These are phyloP conservation scores for Caenorhabditis virilis DNA, from an alignment of 2,888 invertebrate species.

Conservation along the genomic window DNA sequence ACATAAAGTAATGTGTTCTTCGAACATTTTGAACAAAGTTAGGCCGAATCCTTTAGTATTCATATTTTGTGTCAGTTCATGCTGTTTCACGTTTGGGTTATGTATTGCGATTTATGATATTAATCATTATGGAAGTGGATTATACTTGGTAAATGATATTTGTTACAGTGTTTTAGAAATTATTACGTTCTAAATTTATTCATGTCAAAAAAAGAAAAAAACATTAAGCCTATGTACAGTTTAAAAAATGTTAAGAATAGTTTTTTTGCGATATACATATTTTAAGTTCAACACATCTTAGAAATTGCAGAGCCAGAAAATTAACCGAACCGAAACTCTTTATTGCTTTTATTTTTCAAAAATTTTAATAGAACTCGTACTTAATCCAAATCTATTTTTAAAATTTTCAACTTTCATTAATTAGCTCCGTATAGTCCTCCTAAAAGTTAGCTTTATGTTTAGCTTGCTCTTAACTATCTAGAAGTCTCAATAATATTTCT, in stretches of 20 bases:
- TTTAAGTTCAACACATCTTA: not conserved
- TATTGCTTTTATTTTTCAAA: too few relatives aligned
- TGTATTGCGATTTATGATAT: constrained; percentile 60
- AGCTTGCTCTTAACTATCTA: too few relatives aligned
- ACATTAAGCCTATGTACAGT: not conserved
- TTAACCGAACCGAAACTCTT: too few relatives aligned
- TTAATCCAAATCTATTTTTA: too few relatives aligned
- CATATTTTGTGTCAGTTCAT: constrained; percentile 55
- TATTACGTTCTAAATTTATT: not conserved
- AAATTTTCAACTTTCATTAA: too few relatives aligned
- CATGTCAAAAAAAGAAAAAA: not conserved
- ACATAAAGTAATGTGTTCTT: not conserved
- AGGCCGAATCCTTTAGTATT: constrained; percentile 52
- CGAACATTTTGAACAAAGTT: constrained; percentile 16
- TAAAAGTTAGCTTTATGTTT: too few relatives aligned
- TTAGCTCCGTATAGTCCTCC: too few relatives aligned
- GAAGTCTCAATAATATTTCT: too few relatives aligned
- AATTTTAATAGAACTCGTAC: too few relatives aligned
- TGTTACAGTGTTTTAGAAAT: not conserved
- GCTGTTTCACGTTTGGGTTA: constrained; percentile 55
- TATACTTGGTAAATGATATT: constrained; percentile 51
- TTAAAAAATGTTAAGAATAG: too few relatives aligned
- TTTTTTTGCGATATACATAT: too few relatives aligned
- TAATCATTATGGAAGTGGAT: constrained; percentile 58
- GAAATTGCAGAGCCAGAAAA: too few relatives aligned